These are phyloP conservation scores for Allolobophora icterica DNA, from an alignment of 2,888 invertebrate species.

Conservation along the genomic window DNA sequence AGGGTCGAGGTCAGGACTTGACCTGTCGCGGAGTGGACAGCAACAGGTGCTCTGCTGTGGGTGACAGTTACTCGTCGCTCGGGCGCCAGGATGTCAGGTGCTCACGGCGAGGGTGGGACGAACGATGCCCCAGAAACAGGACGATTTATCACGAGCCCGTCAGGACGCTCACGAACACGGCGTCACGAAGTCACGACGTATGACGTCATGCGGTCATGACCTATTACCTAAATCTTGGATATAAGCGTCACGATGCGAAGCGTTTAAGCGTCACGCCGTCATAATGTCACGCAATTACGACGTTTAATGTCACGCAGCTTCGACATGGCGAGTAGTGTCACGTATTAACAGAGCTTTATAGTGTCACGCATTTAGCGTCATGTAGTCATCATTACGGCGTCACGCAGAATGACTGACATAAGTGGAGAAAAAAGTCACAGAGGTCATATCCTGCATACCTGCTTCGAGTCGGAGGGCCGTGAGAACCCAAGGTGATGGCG, in stretches of 20 bases:
- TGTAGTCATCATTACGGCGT: too few relatives aligned
- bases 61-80: background rate
- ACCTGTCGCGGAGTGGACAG: background rate
- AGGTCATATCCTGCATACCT: background rate
- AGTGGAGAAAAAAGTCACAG: background rate
- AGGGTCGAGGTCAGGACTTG: conserved; percentile 17
- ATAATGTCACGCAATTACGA: background rate
- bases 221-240: background rate
- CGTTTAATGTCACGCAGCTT: too few relatives aligned
- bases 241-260: background rate
- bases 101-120: background rate
- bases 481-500: background rate
- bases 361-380: too few relatives aligned
- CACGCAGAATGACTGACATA: background rate
- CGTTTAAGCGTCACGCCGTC: background rate
- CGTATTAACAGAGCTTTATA: background rate
- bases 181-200: conserved; percentile 22
- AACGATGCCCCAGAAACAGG: background rate
- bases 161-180: background rate
- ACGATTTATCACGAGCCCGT: background rate
- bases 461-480: background rate
- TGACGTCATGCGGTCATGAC: background rate
- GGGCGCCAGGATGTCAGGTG: background rate
- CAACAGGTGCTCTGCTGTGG: background rate
- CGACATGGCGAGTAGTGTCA: background rate